Evolutionary conservation across 2,888 invertebrate species (phyloP).

Genomic region (Microchrysa polita): DNA sequence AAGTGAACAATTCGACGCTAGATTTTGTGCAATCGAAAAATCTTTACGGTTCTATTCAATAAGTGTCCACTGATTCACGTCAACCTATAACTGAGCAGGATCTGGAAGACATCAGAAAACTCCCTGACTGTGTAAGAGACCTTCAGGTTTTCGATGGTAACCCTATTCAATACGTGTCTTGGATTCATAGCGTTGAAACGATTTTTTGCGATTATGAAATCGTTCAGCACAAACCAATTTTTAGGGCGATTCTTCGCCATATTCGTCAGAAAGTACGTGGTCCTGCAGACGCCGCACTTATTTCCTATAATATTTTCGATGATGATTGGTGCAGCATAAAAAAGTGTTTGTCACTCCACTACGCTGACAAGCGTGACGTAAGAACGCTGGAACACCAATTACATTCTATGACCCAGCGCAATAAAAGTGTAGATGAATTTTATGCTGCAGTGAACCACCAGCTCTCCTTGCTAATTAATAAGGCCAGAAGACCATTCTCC

Average conservation of each 20-base stretch:
- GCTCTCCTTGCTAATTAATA: constrained; percentile 14
- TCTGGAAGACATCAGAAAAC: constrained; percentile 29
- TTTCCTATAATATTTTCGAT: constrained; percentile 32
- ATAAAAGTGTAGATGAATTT: constrained; percentile 19
- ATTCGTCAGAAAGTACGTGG: constrained; percentile 14
- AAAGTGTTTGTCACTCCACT: constrained; percentile 20
- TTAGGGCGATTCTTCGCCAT: constrained; percentile 10
- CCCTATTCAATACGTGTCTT: constrained; percentile 14
- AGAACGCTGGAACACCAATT: constrained; percentile 28
- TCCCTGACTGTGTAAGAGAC: constrained; percentile 22
- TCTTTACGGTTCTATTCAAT: not conserved
- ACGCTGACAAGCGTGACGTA: constrained; percentile 14
- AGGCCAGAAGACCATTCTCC: constrained; percentile 1
- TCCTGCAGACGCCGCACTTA: constrained; percentile 11
- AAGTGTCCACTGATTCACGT: not conserved
- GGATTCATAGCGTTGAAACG: constrained; percentile 19
- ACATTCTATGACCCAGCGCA: not conserved
- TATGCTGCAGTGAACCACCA: constrained; percentile 23
- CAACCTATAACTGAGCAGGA: not conserved
- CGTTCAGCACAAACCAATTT: constrained; percentile 11
- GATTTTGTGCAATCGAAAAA: not conserved
- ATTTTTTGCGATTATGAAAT: constrained; percentile 12
- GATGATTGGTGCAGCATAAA: constrained; percentile 19
- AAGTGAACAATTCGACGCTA: not conserved
- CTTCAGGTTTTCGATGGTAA: constrained; percentile 2